Base-by-base conservation (phyloP, 2,797 vertebrate genomes). In the Sebastes oblongus region DNA sequence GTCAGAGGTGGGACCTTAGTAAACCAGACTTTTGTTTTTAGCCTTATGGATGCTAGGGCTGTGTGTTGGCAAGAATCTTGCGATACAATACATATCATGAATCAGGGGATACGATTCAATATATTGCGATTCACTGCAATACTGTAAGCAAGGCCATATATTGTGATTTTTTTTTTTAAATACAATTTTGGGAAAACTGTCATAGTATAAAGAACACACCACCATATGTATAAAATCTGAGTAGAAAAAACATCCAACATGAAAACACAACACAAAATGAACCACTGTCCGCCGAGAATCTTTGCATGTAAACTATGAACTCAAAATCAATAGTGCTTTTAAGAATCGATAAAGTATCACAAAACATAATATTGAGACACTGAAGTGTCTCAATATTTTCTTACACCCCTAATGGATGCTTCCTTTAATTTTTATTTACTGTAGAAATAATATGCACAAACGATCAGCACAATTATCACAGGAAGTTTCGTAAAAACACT, bases 31-130 rank as follows among this genome's bases (percentile, higher is more conserved):
- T 34, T 46, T 16, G 6, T 46, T 46, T 46, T 0, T 11, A 46
- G 42, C 42, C 0, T 46, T 46, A 46, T 7, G 14, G 8, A 59
- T 18, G 14, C 42, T 46, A 46, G 14, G 14, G 0, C 0, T 2
- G 39, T 46, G 39, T 46, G 18, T 16, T 46, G 39, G 39, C 39
- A 46, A 46, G 39, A 46, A 46, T 46, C 39, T 46, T 14, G 39
- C 6, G 14, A 46, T 46, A 46, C 39, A 0, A 46, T 46, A 46
- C 39, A 16, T 7, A 46, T 42, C 6, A 2, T 20, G 16, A 11
- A 18, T 5, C 29, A 60, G 9, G 27, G 58, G 27, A 1, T 20
- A 9, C 8, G 0, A 46, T 46, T 46, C 39, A 46, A 46, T 46
- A 46, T 46, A 46, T 46, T 46, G 1, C 1, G 14, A 59, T 9